These are phyloP conservation scores for Agraylea sexmaculata DNA, from an alignment of 1,140 invertebrate genomes.

Conservation along the genomic window DNA sequence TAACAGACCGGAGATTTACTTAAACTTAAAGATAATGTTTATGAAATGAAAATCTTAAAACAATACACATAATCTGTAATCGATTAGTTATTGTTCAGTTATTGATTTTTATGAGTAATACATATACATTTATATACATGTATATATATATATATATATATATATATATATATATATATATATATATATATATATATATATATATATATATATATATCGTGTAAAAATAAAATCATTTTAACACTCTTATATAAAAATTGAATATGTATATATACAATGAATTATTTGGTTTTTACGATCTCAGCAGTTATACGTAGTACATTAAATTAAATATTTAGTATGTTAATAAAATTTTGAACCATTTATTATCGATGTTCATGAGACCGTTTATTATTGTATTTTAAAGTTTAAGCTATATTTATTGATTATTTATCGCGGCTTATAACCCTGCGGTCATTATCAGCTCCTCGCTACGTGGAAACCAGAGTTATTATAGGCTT, in stretches of 20 bases:
- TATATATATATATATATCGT: neutral
- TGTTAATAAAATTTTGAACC: too few relatives aligned
- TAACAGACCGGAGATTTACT: too few relatives aligned
- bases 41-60: neutral
- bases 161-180: neutral
- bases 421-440: too few relatives aligned
- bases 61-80: neutral
- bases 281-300: neutral
- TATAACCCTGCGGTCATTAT: too few relatives aligned
- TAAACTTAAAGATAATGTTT: too few relatives aligned
- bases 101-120: too few relatives aligned
- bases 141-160: neutral
- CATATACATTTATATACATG: constrained; percentile 1
- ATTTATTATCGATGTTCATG: too few relatives aligned
- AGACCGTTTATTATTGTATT: too few relatives aligned
- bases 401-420: too few relatives aligned
- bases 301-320: neutral
- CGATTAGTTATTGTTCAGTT: neutral
- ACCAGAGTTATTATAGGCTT: too few relatives aligned
- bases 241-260: neutral
- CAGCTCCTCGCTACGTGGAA: too few relatives aligned
- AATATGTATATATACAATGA: neutral
- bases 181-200: neutral
- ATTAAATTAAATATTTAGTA: neutral
- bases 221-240: neutral